A percentile compares a stretch with the other conserved stretches of the same genome.
Evolutionary conservation across 2,888 invertebrate species (phyloP).

Genomic region (Harpagoxenus sublaevis): DNA sequence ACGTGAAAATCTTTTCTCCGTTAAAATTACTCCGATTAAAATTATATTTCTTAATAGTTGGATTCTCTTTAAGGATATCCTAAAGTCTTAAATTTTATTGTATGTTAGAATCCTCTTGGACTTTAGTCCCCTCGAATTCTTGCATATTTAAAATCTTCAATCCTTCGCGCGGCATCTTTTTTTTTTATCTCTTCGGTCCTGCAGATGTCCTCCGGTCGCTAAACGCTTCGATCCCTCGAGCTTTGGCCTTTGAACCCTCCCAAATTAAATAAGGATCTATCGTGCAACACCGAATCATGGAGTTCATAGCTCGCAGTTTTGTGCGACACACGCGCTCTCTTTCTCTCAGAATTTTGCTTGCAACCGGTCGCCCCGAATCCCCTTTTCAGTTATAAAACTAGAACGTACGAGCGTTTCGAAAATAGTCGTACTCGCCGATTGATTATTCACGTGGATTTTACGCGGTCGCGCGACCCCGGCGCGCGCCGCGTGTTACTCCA

Average conservation of each 20-base stretch:
- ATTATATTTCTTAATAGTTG: neutral
- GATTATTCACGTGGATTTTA: conserved; percentile 35
- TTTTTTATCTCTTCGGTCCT: neutral
- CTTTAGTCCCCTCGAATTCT: neutral
- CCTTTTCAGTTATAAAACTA: conserved; percentile 37
- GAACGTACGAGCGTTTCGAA: conserved; percentile 40
- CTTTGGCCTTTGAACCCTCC: neutral
- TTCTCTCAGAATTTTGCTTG: neutral
- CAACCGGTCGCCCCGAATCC: conserved; percentile 4
- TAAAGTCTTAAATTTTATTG: neutral
- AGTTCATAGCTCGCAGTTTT: neutral
- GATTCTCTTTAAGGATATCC: neutral
- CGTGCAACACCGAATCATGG: conserved; percentile 1
- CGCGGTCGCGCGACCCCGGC: neutral
- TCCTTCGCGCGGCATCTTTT: neutral
- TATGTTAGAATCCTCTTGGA: neutral
- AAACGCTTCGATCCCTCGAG: neutral
- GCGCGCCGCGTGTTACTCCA: neutral
- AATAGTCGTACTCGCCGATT: conserved; percentile 38
- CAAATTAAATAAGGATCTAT: conserved; percentile 24
- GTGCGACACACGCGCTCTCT: neutral
- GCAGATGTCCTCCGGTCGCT: neutral
- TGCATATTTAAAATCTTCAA: neutral
- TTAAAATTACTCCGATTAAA: neutral
- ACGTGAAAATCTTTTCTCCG: too few species aligned